Base-by-base conservation (phyloP, 2,888 invertebrate species). In the Disparrhopalites patrizii region DNA sequence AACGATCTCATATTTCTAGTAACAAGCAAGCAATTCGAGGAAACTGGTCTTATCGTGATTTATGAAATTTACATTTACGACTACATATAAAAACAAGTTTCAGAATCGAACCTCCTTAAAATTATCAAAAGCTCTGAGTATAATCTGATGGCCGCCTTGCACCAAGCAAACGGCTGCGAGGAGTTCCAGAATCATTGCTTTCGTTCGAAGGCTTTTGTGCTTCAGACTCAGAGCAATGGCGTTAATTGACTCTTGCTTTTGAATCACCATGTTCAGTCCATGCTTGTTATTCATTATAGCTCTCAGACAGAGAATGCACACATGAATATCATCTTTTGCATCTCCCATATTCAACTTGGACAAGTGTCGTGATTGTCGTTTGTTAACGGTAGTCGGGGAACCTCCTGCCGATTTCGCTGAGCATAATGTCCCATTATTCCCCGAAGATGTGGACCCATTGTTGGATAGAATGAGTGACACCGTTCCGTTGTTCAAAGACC, bases 211-310 rank as follows among this genome's bases (percentile, higher is more conserved):
- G 78, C 94, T 96, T 81, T 93, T 94, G 81, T 99, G 99, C 76
- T 95, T 94, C 20, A 99, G 84, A 78, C 96, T 96, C 30, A 98
- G 82, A 0, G 97, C 95, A 78, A 99, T 98, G 81, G 94, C 95
- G 82, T 98, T 98, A 78, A 99, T 98, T 51, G 98, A 98, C 80
- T 97, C 94, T 57, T 91, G 86, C 81, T 98, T 96, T 78, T 94
- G 93, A 78, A 99, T 97, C 55, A 99, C 97, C 68, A 70, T 67
- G 70, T 83, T 83, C n/a, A 74, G 65, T 1, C 74, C 74, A 57
- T 73, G 74, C 85, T 98, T 98, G 79, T 99, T 98, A 81, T 99
- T 99, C 98, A 99, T 99, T 78, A 99, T 97, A 76, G 98, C 98
- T 66, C 98, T 85, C 84, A 99, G 88, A 79, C 98, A 99, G 90